A percentile compares a stretch with the other conserved stretches of the same genome.
These are phyloP conservation scores for Heliconius nattereri DNA, from an alignment of 1,140 invertebrate species.

Conservation along the genomic window DNA sequence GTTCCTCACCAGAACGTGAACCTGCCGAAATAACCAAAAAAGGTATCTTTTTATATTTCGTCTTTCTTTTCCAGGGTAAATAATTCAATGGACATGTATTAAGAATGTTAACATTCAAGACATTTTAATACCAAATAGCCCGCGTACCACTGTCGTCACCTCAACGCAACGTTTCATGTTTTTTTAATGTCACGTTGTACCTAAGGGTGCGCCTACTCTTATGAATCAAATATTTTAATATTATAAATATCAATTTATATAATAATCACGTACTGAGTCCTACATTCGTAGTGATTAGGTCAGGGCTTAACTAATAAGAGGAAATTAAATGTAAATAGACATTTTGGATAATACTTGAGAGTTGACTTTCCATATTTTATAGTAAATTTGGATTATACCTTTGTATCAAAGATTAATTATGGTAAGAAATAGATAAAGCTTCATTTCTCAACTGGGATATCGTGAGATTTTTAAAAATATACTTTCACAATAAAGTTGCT, in stretches of 20 bases:
- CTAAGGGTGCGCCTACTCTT: slow-evolving; percentile 47
- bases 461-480: too few relatives aligned
- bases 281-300: not conserved
- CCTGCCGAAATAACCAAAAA: slow-evolving; percentile 68
- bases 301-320: not conserved
- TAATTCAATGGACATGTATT: slow-evolving; percentile 52
- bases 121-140: slow-evolving; percentile 69
- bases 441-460: too few relatives aligned
- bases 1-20: slow-evolving; percentile 66
- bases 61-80: slow-evolving; percentile 47
- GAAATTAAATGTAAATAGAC: not conserved
- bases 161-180: slow-evolving; percentile 55
- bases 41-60: slow-evolving; percentile 60
- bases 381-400: not conserved
- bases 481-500: too few relatives aligned
- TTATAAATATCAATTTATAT: slow-evolving; percentile 16
- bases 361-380: not conserved
- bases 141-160: slow-evolving; percentile 49
- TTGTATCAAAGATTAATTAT: too few relatives aligned
- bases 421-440: too few relatives aligned
- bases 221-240: slow-evolving; percentile 28
- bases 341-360: not conserved
- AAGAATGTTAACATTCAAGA: slow-evolving; percentile 50
- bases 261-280: not conserved
- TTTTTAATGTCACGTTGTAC: slow-evolving; percentile 51